Base-by-base conservation (phyloP, 92 coral and sea anemone species). In the Pocillopora grandis region DNA sequence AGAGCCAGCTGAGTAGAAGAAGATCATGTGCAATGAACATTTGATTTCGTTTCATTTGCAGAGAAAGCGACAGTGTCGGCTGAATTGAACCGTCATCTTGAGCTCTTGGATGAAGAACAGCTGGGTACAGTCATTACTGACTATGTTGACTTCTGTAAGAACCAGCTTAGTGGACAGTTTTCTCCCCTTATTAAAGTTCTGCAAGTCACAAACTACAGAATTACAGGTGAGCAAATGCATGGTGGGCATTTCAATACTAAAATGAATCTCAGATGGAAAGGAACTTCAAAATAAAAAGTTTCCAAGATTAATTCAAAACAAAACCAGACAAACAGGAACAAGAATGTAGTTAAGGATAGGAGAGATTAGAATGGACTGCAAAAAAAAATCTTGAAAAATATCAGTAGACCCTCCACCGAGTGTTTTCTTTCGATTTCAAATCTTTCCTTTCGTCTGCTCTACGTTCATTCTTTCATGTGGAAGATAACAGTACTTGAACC, bases 71-170 rank as follows among this genome's bases (percentile, higher is more conserved):
- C 55, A 27, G 71, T 57, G 37, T 74, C 70, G 13, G 37, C 72
- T 67, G 81, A 84, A 31, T 66, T 89, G 21, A 87, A 76, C 66
- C 80, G 9, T n/a, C 66, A 87, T 5, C 89, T 93, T 0, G 56
- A 76, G 27, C 82, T 81, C 9, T 88, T 93, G 59, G 65, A 78
- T 75, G 89, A 84, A 66, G 52, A 31, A 42, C 91, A 91, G 49
- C 76, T 85, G 66, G 35, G 77, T 15, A 17, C 77, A 12, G 90
- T 83, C 27, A 17, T 91, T 12, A 21, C 49, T 27, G 72, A 64
- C 63, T 89, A 92, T 76, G 85, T 93, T 33, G 83, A 82, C 33
- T 85, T 86, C 71, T 93, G 94, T 72, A 72, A 31, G 23, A 62
- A 63, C 5, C 62, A 78, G 11, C 84, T 91, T 64, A 68, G 73